Evolutionary conservation across 2,797 vertebrate genomes (phyloP).

Genomic region (Hydrophis major): DNA sequence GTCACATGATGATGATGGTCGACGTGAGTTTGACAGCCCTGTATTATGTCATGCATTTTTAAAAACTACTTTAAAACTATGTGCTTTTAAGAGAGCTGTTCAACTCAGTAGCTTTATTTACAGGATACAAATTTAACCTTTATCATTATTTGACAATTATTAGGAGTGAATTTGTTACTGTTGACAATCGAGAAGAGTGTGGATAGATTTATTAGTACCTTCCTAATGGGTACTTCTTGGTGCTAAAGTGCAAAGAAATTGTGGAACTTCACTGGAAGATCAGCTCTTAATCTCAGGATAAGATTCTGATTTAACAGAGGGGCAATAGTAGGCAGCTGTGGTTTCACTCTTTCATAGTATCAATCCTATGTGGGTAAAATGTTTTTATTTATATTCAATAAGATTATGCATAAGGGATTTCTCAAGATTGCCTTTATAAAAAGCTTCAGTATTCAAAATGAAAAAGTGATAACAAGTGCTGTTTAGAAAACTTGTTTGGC

Average conservation of each 20-base stretch:
- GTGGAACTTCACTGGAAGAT: not conserved
- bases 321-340: not conserved
- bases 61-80: not conserved
- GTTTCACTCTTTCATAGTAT: not conserved
- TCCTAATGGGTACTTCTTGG: not conserved
- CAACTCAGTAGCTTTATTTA: not conserved
- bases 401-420: not conserved
- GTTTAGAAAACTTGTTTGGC: not conserved
- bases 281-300: not conserved
- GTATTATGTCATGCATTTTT: not conserved
- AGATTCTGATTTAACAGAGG: not conserved
- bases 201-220: not conserved
- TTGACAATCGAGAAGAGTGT: not conserved
- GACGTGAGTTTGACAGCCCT: not conserved
- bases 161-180: not conserved
- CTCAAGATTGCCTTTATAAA: not conserved
- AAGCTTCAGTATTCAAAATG: not conserved
- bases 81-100: not conserved
- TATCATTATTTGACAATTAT: not conserved
- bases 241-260: not conserved
- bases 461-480: not conserved
- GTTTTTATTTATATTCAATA: not conserved
- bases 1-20: no score
- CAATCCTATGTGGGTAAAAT: not conserved
- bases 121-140: not conserved